Conservation (phyloP, 2,797 vertebrate genomes). For the Ctenochaetus hawaiiensis region DNA sequence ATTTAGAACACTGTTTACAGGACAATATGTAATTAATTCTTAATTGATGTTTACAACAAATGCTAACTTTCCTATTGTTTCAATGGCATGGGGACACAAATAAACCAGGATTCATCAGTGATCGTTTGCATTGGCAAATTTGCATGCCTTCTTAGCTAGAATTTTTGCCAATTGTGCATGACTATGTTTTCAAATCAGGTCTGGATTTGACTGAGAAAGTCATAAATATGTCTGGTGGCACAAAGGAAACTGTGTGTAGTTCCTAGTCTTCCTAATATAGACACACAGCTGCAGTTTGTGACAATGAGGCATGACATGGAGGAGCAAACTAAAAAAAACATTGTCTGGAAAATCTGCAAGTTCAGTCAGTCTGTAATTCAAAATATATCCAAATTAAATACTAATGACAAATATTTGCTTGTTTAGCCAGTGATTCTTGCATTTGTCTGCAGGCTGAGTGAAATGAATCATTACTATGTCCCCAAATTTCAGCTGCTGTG, state of each 20-base stretch:
- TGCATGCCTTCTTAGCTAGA: slow-evolving; percentile 50
- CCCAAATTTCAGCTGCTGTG: slow-evolving; percentile 51
- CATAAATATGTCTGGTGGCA: slow-evolving; percentile 33
- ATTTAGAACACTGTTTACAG: slow-evolving; percentile 60
- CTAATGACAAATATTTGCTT: slow-evolving; percentile 72
- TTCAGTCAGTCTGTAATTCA: slow-evolving; percentile 51
- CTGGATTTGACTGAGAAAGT: slow-evolving; percentile 61
- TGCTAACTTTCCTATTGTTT: slow-evolving; percentile 47
- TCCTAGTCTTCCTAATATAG: slow-evolving; percentile 26
- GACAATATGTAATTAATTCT: slow-evolving; percentile 52
- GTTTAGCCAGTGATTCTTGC: slow-evolving; percentile 57
- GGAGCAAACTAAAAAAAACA: slow-evolving; percentile 11
- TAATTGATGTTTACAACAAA: slow-evolving; percentile 63
- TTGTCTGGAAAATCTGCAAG: slow-evolving; percentile 38
- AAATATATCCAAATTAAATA: slow-evolving; percentile 69
- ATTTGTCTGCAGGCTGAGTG: slow-evolving; percentile 59
- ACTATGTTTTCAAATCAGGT: slow-evolving; percentile 15
- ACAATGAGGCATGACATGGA: slow-evolving; percentile 39
- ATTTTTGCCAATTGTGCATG: slow-evolving; percentile 33
- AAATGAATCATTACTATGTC: slow-evolving; percentile 41
- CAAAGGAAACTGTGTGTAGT: slow-evolving; percentile 23
- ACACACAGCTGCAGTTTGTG: slow-evolving; percentile 17
- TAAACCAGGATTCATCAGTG: slow-evolving; percentile 39
- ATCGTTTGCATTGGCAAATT: slow-evolving; percentile 69
- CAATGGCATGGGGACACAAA: slow-evolving; percentile 32